These are phyloP conservation scores for Hoplodrina blanda DNA, from an alignment of 2,888 invertebrate species.

Conservation along the genomic window DNA sequence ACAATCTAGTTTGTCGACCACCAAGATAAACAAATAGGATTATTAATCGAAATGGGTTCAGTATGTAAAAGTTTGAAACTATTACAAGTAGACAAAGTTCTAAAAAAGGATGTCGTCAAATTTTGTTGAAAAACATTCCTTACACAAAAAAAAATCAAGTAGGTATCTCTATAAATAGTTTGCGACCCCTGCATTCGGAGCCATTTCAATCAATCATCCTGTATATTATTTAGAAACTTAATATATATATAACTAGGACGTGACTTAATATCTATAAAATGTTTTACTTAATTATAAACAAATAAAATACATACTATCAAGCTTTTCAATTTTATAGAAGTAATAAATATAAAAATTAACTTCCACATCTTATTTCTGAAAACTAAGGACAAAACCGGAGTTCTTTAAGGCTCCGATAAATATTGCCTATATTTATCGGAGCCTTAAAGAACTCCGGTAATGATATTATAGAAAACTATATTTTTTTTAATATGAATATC, in stretches of 20 bases:
- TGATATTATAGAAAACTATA: no score
- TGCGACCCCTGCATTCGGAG: background rate
- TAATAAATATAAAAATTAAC: background rate
- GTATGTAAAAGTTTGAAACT: background rate
- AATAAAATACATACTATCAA: background rate
- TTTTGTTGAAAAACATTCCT: no score
- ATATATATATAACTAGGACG: constrained; percentile 35
- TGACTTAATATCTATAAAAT: constrained; percentile 43
- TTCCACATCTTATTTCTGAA: background rate
- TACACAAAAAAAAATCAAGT: no score
- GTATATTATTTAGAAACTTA: constrained; percentile 10
- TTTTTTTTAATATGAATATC: no score
- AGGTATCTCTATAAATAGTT: background rate
- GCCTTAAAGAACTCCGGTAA: no score
- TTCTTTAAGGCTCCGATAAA: background rate
- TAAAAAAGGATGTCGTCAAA: no score
- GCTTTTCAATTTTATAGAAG: constrained; percentile 15
- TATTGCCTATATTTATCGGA: no score
- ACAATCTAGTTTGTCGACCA: constrained; percentile 17
- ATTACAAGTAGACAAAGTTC: background rate
- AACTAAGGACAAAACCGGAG: background rate
- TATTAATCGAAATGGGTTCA: background rate
- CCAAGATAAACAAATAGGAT: constrained; percentile 20
- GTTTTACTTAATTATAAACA: constrained; percentile 16
- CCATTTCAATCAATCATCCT: background rate